Conservation (phyloP, 2,797 vertebrate genomes). For the Sternotherus odoratus region DNA sequence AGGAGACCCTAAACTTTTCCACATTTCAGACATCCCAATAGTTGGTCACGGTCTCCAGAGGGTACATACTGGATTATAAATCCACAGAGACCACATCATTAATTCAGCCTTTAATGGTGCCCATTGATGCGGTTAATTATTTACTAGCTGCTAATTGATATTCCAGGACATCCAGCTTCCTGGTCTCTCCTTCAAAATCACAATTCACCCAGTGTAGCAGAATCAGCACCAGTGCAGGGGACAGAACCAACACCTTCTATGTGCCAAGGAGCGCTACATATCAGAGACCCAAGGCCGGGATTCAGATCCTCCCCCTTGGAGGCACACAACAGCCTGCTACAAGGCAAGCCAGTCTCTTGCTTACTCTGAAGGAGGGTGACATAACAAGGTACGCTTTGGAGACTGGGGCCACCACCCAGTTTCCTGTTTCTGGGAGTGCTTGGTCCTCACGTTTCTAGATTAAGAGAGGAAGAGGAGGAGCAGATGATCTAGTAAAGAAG, state of each 20-base stretch:
- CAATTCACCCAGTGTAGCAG: neutral
- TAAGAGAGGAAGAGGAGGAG: neutral
- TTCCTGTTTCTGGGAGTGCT: neutral
- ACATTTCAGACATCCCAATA: neutral
- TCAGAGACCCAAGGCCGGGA: neutral
- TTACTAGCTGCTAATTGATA: conserved; percentile 77
- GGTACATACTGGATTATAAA: conserved; percentile 51
- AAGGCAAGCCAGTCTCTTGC: neutral
- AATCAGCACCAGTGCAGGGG: conserved; percentile 4
- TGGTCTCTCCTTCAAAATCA: neutral
- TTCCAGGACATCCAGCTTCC: conserved; percentile 44
- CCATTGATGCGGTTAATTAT: conserved; percentile 75
- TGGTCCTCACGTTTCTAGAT: neutral
- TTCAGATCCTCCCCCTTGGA: neutral
- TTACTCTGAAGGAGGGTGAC: conserved; percentile 23
- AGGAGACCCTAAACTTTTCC: conserved; percentile 6
- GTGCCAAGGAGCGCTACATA: neutral
- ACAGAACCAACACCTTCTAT: conserved; percentile 2
- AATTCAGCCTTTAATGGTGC: conserved; percentile 67
- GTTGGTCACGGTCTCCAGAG: conserved; percentile 29
- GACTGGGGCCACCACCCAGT: neutral
- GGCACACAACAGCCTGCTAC: neutral
- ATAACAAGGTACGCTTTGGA: neutral
- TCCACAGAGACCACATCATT: conserved; percentile 65
- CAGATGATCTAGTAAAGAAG: neutral